Evolutionary conservation across 1,140 invertebrate species (phyloP), one percentile per base, ranked within the genome.

Genomic region (Neodiprion lecontei): DNA sequence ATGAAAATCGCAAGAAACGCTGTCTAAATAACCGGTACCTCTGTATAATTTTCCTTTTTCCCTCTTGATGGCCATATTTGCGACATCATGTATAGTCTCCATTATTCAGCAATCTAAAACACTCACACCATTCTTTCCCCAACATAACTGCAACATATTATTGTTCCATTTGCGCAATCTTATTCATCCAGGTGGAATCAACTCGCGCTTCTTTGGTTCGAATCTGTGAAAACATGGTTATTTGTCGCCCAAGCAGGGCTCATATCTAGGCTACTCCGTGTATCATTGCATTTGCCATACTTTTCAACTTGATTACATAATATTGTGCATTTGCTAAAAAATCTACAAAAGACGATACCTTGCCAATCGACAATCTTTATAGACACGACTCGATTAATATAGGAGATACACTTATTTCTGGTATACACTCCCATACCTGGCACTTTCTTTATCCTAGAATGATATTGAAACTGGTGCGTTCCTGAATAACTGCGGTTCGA

Each of bases 161-260:
- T 40, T 40, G 28, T 75, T 61, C 10, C 61, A 10, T 70, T 23
- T 53, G 21, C 67, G 21, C 69, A 61, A 61, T n/a, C 53, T 61
- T 61, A 61, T 61, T 61, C 53, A 61, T 61, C 53, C 53, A 61
- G 53, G 53, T 61, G 8, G 53, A 73, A 47, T 69, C 17, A 12
- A 23, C 48, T 48, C 48, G 70, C 17, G 21, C 28, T n/a, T 49
- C 73, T 75, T 75, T 69, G 70, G 53, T 48, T n/a, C 61, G 66
- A 14, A 77, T 79, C 78, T 79, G 78, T 76, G 78, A 79, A 79
- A 79, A 79, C 75, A 79, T 53, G 68, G 73, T 79, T 79, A 79
- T 77, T 77, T 47, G 21, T 17, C 47, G 14, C 48, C 50, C 49
- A 49, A 21, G 50, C 70, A 50, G 69, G 49, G 40, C 47, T 50